Evolutionary conservation across 1,140 invertebrate genomes (phyloP), one percentile per base, ranked within the genome.

Genomic region (Catajapyx aquilonaris): DNA sequence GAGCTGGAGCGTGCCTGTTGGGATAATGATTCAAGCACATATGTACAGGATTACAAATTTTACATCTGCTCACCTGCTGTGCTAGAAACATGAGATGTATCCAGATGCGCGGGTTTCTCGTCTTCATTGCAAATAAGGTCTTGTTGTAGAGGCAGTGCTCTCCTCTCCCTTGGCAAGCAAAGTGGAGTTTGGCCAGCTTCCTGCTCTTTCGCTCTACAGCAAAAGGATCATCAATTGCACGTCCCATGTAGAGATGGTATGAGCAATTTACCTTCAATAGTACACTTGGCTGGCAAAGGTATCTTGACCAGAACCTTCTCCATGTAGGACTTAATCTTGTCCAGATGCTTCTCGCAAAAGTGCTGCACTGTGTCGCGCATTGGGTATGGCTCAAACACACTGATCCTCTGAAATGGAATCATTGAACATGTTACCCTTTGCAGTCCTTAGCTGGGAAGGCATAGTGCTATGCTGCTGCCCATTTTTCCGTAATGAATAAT

Each of bases 61-160:
- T 9, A 28, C 13, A 13, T 9, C 7, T 28, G 9, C 49, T 47
- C 57, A 76, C 73, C 65, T 84, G 78, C 45, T 91, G 67, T 41
- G 84, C 80, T 25, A 94, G 67, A 59, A 93, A 91, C 83, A 93
- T 93, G 13, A 94, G 65, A 63, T 93, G 87, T 42, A 93, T 84
- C 87, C 86, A 94, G 35, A 80, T 73, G 44, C 81, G 68, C 9
- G 86, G 77, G 56, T 81, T 73, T 44, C 80, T 69, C 30, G 86
- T 91, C 49, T 81, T 71, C 66, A 90, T 71, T 2, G 71, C 77
- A 56, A 91, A 93, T 50, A 77, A 73, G 31, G 76, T 73, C 48
- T 73, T 73, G 35, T 71, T 73, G 62, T 87, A 93, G n/a, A 93
- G 64, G 56, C 87, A 94, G 57, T 88, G 78, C 41, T 77, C 71